Evolutionary conservation across 2,888 invertebrate genomes (phyloP), one percentile per base, ranked within the genome.

Genomic region (Polylopha cassiicola): DNA sequence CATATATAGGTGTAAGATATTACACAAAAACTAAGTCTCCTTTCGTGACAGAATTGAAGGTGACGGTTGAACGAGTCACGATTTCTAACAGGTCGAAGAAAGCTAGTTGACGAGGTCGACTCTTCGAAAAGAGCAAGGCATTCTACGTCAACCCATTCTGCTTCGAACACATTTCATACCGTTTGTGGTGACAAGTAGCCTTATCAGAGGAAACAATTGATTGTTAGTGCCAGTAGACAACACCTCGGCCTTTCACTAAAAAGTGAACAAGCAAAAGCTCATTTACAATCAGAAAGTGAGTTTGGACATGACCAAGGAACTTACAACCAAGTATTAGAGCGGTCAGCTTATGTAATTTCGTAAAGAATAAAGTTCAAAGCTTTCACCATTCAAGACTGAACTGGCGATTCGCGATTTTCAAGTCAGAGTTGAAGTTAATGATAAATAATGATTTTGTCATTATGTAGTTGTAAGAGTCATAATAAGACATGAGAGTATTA

Each of bases 61-160:
- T 58, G 61, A 68, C 55, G 63, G 66, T 54, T 59, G 56, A 57
- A 57, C 53, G 39, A 53, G 58, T 39, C 68, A 69, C 71, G 73
- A 66, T 65, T 69, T 67, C 64, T 69, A 70, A 70, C 62, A 67
- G 71, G 71, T 73, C 67, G 70, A 75, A 73, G 77, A 77, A 78
- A 78, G 77, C 54, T 60, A 67, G 53, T 57, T 53, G 47, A 33
- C 55, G 55, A 67, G 65, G 62, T 65, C 58, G 53, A 50, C 45
- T 51, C 55, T 46, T 56, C 53, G 53, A 53, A 52, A 61, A 64
- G 54, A 61, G 51, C 59, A 57, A 55, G 53, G 56, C 58, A 58
- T 61, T 65, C 61, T 36, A 61, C 52, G 51, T 48, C 50, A 59
- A 53, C 54, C 51, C 60, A 67, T 71, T 61, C 65, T 61, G 39